Percentiles rank a stretch among this genome's conserved stretches.
Conservation (phyloP, 2,113 vertebrate genomes). For the Tachycineta bicolor region DNA sequence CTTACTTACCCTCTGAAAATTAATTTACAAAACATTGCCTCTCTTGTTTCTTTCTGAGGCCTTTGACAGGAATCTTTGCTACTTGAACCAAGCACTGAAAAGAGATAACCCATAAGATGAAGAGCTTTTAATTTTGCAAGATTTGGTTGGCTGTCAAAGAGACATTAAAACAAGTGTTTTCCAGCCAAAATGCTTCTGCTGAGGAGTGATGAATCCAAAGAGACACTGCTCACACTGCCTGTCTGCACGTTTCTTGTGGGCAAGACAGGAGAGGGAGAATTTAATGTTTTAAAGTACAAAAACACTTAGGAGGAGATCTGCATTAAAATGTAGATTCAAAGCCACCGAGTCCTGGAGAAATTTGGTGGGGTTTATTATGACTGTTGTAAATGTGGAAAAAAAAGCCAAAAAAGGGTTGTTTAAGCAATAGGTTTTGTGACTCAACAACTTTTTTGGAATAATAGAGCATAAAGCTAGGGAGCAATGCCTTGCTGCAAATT, state of each 20-base stretch:
- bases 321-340: neutral
- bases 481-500: neutral
- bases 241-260: neutral
- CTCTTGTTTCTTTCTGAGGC: neutral
- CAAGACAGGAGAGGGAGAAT: neutral
- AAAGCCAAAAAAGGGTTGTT: neutral
- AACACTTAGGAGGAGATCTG: neutral
- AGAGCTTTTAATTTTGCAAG: slow-evolving; percentile 13
- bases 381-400: neutral
- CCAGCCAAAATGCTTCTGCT: slow-evolving; percentile 13
- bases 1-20: neutral
- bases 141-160: slow-evolving; percentile 13
- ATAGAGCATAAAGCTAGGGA: neutral
- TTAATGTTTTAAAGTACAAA: neutral
- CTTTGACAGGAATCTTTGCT: neutral
- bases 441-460: neutral
- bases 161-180: slow-evolving; percentile 32
- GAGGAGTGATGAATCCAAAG: slow-evolving; percentile 8
- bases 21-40: neutral
- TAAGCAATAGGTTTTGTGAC: neutral
- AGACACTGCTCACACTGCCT: neutral
- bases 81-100: neutral
- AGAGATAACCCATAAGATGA: neutral
- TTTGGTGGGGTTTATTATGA: neutral
- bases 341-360: neutral